Percentiles rank a stretch among this genome's conserved stretches.
These are phyloP conservation scores for Scaptodrosophila lebanonensis DNA, from an alignment of 1,140 invertebrate species.

Conservation along the genomic window DNA sequence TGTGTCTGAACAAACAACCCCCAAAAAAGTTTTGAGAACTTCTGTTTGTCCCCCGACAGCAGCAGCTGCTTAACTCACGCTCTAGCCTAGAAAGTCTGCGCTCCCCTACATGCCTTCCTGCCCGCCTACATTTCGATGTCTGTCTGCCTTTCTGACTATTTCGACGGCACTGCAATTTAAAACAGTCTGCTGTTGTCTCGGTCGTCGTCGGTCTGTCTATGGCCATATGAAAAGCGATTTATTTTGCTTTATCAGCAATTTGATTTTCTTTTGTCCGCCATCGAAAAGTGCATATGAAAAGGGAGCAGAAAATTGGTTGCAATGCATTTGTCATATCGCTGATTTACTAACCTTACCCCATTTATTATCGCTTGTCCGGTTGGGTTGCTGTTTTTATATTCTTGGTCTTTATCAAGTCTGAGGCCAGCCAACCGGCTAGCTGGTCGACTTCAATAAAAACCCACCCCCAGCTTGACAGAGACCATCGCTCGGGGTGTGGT, in stretches of 20 bases:
- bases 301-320: slow-evolving; percentile 13
- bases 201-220: slow-evolving; percentile 15
- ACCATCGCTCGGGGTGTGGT: no score
- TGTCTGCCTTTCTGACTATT: slow-evolving; percentile 15
- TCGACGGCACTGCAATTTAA: slow-evolving; percentile 33
- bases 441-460: no score
- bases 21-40: slow-evolving; percentile 4
- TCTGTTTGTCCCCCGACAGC: not conserved
- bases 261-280: slow-evolving; percentile 43
- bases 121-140: not conserved
- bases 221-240: slow-evolving; percentile 56
- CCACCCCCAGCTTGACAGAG: no score
- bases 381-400: slow-evolving; percentile 5
- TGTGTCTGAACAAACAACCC: slow-evolving; percentile 28
- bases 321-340: slow-evolving; percentile 64
- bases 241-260: slow-evolving; percentile 65
- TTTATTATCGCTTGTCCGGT: slow-evolving; percentile 38
- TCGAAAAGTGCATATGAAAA: slow-evolving; percentile 37
- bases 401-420: slow-evolving; percentile 19
- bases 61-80: no score
- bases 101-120: not conserved
- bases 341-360: slow-evolving; percentile 67
- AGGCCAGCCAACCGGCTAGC: no score
- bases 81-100: no score
- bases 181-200: slow-evolving; percentile 24